Base-by-base conservation (phyloP, 2,888 invertebrate species). In the Apomyelois bistriatella region DNA sequence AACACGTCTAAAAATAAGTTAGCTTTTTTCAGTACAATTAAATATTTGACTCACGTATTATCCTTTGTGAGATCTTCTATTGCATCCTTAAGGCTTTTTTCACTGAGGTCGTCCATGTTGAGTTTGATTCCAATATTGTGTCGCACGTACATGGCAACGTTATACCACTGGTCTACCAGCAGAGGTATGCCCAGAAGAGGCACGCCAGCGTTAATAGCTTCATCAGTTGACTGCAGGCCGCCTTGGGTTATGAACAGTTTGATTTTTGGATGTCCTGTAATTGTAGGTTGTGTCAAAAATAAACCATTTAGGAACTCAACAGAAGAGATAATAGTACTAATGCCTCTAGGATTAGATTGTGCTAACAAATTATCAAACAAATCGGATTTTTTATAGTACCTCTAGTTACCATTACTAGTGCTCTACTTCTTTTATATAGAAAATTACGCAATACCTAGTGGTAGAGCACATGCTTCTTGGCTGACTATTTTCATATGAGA, bases 201-300 rank as follows among this genome's bases (percentile, higher is more conserved):
- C 2, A 78, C 72, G 12, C 71, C 68, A 7, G 75, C 72, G 10
- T 67, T 66, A 13, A 85, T 73, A 0, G 81, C 72, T 63, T 85
- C 83, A 57, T 82, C 80, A 0, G 79, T 66, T 0, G 82, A 82
- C 57, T 82, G 82, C 5, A 81, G 53, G 1, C 85, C 85, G 38
- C 79, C 80, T 73, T 84, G 85, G 0, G 77, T 80, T 10, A 83
- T 71, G 55, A 85, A 85, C 2, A 80, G 53, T 60, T 82, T 84
- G 2, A 85, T 53, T 50, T 85, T 85, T 9, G 77, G 74, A 59
- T 87, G 85, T 22, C 57, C 72, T 72, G 60, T 13, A 57, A 22
- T 22, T 22, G 2, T 22, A 2, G 22, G 22, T 22, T 22, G 2
- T 22, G 22, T 3, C 2, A 5, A 22, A 22, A 22, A 22, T 22